These are phyloP conservation scores for Peromyscus aztecus DNA, from an alignment of 2,797 vertebrate genomes.

Conservation along the genomic window DNA sequence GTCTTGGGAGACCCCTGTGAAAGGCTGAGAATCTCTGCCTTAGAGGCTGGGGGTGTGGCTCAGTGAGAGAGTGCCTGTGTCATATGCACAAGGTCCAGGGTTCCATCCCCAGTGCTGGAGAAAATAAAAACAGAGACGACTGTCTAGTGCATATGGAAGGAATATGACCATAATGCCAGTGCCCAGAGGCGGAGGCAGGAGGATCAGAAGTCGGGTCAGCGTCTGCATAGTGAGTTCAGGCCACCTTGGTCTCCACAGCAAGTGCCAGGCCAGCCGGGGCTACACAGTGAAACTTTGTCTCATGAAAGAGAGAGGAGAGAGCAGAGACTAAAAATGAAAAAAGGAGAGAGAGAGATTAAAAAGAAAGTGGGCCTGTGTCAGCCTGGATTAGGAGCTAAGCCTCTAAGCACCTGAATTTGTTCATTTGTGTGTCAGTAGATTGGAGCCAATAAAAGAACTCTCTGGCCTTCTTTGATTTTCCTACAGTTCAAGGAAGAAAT, in stretches of 20 bases:
- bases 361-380: background rate
- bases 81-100: background rate
- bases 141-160: background rate
- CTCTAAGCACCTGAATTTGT: constrained; percentile 20
- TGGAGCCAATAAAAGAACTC: background rate
- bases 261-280: background rate
- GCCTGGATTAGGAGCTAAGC: background rate
- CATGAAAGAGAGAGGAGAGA: background rate
- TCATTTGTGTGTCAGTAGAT: constrained; percentile 21
- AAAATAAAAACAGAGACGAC: background rate
- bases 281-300: background rate
- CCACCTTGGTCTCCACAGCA: background rate
- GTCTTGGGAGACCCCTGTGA: background rate
- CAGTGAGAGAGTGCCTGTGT: background rate
- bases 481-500: background rate
- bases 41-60: background rate
- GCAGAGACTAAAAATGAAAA: too few species aligned
- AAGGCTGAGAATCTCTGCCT: background rate
- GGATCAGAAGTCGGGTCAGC: background rate
- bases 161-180: background rate
- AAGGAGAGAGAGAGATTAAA: background rate
- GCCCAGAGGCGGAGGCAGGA: background rate
- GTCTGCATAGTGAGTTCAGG: background rate
- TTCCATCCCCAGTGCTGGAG: background rate
- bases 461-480: background rate